Evolutionary conservation across 2,797 vertebrate species (phyloP).

Genomic region (Pantherophis alleghaniensis): DNA sequence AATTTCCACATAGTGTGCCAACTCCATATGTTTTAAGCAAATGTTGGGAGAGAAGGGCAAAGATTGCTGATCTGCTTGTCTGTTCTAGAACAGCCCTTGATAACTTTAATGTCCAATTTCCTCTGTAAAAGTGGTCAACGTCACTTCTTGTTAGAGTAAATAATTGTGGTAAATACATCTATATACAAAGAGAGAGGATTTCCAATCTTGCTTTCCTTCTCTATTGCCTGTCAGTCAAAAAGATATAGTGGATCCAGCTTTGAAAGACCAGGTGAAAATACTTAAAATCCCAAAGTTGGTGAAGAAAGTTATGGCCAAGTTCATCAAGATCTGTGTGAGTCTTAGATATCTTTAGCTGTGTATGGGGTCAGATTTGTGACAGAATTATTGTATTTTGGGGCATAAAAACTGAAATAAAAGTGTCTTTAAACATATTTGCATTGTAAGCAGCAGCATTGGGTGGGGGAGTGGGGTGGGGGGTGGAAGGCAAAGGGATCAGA

Average conservation of each 20-base stretch:
- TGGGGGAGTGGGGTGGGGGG: too few species aligned
- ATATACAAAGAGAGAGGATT: background rate
- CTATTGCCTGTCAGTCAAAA: constrained; percentile 17
- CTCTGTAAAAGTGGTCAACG: background rate
- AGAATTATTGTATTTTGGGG: background rate
- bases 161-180: background rate
- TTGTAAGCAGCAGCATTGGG: background rate
- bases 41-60: background rate
- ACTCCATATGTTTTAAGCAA: background rate
- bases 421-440: background rate
- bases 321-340: constrained; percentile 29
- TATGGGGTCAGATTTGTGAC: background rate
- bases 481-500: background rate
- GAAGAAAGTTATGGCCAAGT: constrained; percentile 17
- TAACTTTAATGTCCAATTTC: background rate
- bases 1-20: background rate
- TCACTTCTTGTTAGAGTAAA: background rate
- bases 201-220: background rate
- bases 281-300: constrained; percentile 17
- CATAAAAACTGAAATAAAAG: background rate
- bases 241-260: constrained; percentile 22
- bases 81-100: background rate
- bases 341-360: background rate
- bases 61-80: background rate
- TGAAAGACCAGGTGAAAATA: fast-evolving